Base-by-base conservation (phyloP, 2,888 invertebrate species). In the Philhelius pedissequus region DNA sequence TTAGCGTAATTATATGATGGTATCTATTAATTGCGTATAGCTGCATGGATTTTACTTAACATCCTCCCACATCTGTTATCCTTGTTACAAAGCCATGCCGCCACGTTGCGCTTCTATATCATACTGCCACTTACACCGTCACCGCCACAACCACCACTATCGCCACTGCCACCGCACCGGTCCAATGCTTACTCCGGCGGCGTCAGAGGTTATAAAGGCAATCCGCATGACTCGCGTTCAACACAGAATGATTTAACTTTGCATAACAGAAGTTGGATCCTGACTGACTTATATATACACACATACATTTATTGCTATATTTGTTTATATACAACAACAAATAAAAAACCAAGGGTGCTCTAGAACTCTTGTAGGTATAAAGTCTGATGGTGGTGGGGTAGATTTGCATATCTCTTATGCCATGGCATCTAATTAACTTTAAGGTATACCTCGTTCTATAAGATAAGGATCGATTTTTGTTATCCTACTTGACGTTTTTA, bases 1-100 rank as follows among this genome's bases (percentile, higher is more conserved):
- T 84, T 84, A 84, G 84, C 80, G 79, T 80, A 84, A 84, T 84
- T 84, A 84, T 84, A 54, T 68, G 84, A 84, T 84, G 75, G 75
- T 79, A 84, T 84, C 84, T 80, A 80, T 76, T 84, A 84, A 84
- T 84, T 79, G 80, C 80, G 79, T 71, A 68, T 50, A 75, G 71
- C 79, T 84, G 79, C 66, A 79, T 84, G 80, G 75, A 80, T 80
- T 79, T 77, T 62, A 48, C 77, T 71, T 73, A 52, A 68, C 45
- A 71, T 66, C 83, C 64, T 22, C 60, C 70, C 69, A 68, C 75
- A 76, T 71, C 79, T 79, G 75, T 45, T 64, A 64, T 78, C 73
- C 83, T 64, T 74, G 77, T 69, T 68, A 64, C 40, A 62, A 62
- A 40, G 62, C 62, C 27, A 30, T 60, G 6, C 43, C 20, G 62